Conservation (phyloP, 35 echinoderm and acorn worm genomes). For the Diadema setosum region DNA sequence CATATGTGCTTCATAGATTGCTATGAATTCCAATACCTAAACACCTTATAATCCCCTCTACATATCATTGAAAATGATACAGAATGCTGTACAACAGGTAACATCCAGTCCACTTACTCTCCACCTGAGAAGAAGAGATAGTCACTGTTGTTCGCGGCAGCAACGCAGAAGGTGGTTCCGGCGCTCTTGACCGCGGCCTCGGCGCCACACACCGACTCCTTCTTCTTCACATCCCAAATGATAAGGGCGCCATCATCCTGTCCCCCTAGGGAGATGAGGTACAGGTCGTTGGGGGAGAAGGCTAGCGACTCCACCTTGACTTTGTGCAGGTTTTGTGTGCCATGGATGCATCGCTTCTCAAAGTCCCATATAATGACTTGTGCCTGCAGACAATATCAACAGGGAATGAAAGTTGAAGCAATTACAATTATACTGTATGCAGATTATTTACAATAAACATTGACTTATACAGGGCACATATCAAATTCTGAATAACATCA, state of each 20-base stretch:
- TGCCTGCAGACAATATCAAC: slow-evolving; percentile 60
- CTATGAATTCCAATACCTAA: too few species aligned
- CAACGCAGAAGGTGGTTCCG: slow-evolving; percentile 76
- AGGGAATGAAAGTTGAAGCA: too few species aligned
- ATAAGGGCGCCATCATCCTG: slow-evolving; percentile 92
- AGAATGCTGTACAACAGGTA: too few species aligned
- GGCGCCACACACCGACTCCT: slow-evolving; percentile 80
- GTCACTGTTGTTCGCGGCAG: slow-evolving; percentile 72
- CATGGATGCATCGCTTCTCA: slow-evolving; percentile 37
- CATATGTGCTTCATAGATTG: too few species aligned
- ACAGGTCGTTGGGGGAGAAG: slow-evolving; percentile 86
- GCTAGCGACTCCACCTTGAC: slow-evolving; percentile 97
- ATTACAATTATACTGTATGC: too few species aligned
- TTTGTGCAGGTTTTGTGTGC: slow-evolving; percentile 78
- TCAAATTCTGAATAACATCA: too few species aligned
- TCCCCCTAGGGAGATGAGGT: slow-evolving; percentile 81
- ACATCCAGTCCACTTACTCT: slow-evolving; percentile 98
- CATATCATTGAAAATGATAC: too few species aligned
- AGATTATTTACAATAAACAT: too few species aligned
- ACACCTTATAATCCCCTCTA: too few species aligned
- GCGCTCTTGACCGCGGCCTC: slow-evolving; percentile 85
- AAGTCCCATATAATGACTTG: slow-evolving; percentile 96
- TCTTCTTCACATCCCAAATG: slow-evolving; percentile 91
- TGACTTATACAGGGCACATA: too few species aligned
- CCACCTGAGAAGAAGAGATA: slow-evolving; percentile 87